phyloP scores from a whole-genome alignment of 2,888 invertebrate genomes.

The Epinotia demarniana region DNA sequence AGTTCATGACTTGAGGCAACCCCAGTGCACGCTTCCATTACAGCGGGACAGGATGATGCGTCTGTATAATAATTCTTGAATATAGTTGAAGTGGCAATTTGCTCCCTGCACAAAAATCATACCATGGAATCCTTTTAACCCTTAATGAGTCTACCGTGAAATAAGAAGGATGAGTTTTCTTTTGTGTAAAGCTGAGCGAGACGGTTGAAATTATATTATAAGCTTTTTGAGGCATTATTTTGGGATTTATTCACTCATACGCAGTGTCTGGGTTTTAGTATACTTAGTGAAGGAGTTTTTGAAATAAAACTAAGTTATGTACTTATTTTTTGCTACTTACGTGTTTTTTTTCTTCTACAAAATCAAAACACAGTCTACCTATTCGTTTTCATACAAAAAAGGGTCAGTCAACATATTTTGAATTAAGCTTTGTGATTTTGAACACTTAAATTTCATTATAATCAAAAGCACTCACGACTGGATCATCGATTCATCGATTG shows the following conservation, averaged over 20 bases:
- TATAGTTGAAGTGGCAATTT: conserved; percentile 57
- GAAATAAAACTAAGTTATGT: too few species aligned
- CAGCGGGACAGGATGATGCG: conserved; percentile 59
- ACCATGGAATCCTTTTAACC: conserved; percentile 23
- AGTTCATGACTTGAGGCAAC: conserved; percentile 49
- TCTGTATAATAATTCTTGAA: conserved; percentile 55
- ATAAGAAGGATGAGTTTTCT: conserved; percentile 23
- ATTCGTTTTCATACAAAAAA: too few species aligned
- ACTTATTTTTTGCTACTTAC: too few species aligned
- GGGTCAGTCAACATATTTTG: too few species aligned
- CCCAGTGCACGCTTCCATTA: conserved; percentile 58
- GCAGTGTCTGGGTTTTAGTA: too few species aligned
- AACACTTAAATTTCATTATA: too few species aligned
- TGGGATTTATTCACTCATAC: neutral
- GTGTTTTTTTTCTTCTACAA: too few species aligned
- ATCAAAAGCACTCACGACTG: too few species aligned
- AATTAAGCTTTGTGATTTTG: too few species aligned
- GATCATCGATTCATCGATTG: too few species aligned
- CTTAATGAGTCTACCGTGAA: conserved; percentile 12
- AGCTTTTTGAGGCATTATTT: neutral
- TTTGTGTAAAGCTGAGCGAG: conserved; percentile 20
- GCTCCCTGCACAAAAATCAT: conserved; percentile 45
- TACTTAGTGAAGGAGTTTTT: too few species aligned
- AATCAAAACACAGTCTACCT: too few species aligned
- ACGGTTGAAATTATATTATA: neutral